Conservation (phyloP, 2,888 invertebrate genomes). For the Ophonus ardosiacus region DNA sequence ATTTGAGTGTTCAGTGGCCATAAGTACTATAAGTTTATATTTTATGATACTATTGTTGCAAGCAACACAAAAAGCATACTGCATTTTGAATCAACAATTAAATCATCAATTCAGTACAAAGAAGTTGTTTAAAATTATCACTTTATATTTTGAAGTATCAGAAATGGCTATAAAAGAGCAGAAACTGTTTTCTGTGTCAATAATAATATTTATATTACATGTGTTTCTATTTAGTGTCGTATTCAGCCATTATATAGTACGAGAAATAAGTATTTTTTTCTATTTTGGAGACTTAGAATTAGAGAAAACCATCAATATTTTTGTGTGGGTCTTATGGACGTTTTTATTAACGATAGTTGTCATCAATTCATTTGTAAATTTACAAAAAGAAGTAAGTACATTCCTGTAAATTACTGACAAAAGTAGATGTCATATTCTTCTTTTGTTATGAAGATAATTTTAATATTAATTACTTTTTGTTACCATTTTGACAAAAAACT, state of each 20-base stretch:
- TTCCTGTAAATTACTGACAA: too few species aligned
- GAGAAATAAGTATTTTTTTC: not conserved
- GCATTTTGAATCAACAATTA: too few species aligned
- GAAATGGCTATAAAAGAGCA: not conserved
- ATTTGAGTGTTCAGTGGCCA: too few species aligned
- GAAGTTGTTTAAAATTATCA: not conserved
- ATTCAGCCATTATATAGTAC: not conserved
- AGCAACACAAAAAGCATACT: too few species aligned
- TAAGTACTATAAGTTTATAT: too few species aligned
- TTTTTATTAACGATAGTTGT: not conserved
- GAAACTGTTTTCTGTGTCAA: not conserved
- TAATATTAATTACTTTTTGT: too few species aligned
- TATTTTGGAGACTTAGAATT: not conserved
- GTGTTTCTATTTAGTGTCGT: not conserved
- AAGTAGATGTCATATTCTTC: too few species aligned
- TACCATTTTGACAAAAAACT: too few species aligned
- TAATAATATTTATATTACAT: not conserved
- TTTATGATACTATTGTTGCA: not conserved
- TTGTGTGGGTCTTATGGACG: not conserved
- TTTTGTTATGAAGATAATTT: too few species aligned
- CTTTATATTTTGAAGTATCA: not conserved
- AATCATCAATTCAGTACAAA: not conserved
- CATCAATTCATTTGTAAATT: not conserved
- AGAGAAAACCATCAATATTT: not conserved
- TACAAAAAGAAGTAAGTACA: too few species aligned